Conservation (phyloP, 2,113 vertebrate genomes). For the Antidorcas marsupialis region DNA sequence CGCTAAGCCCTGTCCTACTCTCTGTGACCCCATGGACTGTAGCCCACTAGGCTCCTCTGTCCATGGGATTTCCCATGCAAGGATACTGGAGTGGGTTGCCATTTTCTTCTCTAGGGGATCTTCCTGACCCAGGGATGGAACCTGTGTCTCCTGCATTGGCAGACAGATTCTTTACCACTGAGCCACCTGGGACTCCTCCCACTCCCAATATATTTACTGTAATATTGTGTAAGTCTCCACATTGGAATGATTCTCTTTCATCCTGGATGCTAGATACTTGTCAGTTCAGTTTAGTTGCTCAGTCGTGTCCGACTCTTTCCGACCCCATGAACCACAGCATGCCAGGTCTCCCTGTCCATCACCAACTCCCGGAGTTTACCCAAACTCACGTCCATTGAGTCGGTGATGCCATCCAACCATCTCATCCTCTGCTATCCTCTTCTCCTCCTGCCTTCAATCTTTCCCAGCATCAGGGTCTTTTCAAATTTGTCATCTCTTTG, state of each 20-base stretch:
- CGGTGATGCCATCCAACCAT: neutral
- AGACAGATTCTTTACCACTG: neutral
- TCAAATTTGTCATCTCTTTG: neutral
- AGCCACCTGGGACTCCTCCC: neutral
- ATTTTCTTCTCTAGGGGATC: neutral
- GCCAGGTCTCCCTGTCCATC: neutral
- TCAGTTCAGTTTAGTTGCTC: neutral
- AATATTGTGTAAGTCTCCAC: neutral
- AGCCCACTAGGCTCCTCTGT: neutral
- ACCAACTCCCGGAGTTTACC: neutral
- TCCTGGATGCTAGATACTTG: slow-evolving; percentile 7
- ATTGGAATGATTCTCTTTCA: neutral
- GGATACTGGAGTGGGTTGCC: neutral
- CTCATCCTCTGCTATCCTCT: neutral
- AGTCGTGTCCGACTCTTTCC: rapidly evolving
- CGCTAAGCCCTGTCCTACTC: neutral
- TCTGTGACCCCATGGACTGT: neutral
- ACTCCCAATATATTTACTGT: neutral
- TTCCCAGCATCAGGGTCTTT: neutral
- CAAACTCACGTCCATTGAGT: neutral
- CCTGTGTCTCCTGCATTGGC: neutral
- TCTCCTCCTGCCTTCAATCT: neutral
- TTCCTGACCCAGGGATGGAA: neutral
- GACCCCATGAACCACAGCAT: neutral
- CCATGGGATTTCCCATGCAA: neutral